These are phyloP conservation scores for Sorex araneus DNA, from an alignment of 2,113 vertebrate species.

Conservation along the genomic window DNA sequence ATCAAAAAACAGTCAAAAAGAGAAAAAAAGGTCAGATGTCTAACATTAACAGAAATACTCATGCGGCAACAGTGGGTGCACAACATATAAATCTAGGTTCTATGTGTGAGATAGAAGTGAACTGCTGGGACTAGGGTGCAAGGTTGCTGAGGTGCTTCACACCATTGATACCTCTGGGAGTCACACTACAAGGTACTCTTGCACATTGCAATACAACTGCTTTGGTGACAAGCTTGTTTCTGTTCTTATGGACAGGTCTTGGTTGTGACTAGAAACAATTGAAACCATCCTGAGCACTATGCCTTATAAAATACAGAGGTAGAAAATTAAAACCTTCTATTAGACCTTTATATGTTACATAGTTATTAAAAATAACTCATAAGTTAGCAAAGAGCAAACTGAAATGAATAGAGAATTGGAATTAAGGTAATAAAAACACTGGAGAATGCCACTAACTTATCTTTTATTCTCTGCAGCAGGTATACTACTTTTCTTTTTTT, in stretches of 20 bases:
- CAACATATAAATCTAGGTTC: accelerated
- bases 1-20: not conserved
- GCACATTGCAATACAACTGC: too few species aligned
- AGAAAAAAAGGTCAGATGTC: not conserved
- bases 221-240: not conserved
- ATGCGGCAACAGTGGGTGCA: not conserved
- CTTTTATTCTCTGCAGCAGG: too few species aligned
- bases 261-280: not conserved
- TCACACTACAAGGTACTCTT: too few species aligned
- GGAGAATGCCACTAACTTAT: too few species aligned
- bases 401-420: too few species aligned
- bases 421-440: too few species aligned
- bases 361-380: too few species aligned
- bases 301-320: too few species aligned
- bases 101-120: accelerated
- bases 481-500: too few species aligned
- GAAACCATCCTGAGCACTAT: not conserved
- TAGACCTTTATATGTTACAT: too few species aligned
- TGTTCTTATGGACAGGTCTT: accelerated
- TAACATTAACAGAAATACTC: not conserved
- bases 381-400: too few species aligned
- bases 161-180: accelerated
- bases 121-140: accelerated
- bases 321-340: too few species aligned
- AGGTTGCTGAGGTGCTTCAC: accelerated